Evolutionary conservation across 2,888 invertebrate genomes (phyloP), one percentile per base, ranked within the genome.

Genomic region (Sussaba pulchella): DNA sequence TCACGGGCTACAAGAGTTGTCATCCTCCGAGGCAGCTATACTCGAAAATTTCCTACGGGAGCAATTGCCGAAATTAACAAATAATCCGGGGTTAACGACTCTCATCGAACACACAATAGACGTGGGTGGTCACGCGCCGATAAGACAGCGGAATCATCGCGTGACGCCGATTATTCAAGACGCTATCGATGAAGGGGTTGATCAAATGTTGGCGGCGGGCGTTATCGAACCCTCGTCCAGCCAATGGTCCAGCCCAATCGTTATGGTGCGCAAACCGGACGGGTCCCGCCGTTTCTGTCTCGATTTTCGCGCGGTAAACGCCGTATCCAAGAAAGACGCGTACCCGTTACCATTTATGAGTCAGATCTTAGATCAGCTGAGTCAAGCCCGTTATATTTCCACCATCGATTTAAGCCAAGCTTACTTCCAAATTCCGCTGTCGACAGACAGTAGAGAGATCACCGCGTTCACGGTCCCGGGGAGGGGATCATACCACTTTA

Each of bases 211-310:
- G 0, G 45, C 41, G 5, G 45, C 14, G 10, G 70, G 24, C 0
- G n/a, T 70, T 0, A 63, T 76, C 9, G 76, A 76, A 8, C 76
- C 69, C 1, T 76, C 76, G 2, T 10, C 26, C 1, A 59, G 59
- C 26, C 26, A 59, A 0, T 59, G 59, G 59, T 36, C 59, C 1
- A 54, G 31, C 8, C 54, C 54, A 0, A 31, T 54, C 6, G 31
- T 31, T 0, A 54, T 54, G 54, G 19, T 54, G 0, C 19, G 31
- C 0, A 54, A 54, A 31, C 54, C 54, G 6, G 19, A 26, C 6
- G 31, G 31, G 0, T 19, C 14, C 0, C 19, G 19, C 0, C 54
- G 54, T 6, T 31, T 54, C 8, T 54, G 41, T 3, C 9, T 67
- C 1, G 24, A 52, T n/a, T 31, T 31, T 1, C 5, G 31, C n/a